Evolutionary conservation across 1,140 invertebrate species (phyloP), one percentile per base, ranked within the genome.

Genomic region (Temnothorax nylanderi): DNA sequence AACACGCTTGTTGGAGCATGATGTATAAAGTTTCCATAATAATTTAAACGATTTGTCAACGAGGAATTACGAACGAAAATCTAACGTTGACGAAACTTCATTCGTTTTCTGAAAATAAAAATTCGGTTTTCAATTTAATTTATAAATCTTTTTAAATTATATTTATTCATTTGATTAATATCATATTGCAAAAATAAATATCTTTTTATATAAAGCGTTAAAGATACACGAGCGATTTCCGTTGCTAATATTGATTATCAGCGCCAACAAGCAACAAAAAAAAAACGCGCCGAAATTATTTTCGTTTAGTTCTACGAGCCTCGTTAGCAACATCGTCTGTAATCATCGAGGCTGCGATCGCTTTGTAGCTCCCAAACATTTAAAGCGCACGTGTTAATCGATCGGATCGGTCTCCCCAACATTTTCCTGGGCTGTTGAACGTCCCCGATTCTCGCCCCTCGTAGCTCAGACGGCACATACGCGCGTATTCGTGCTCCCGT

Each of bases 321-420:
- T 81, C 49, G 78, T 81, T 81, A 81, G 77, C 32, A 54, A 72
- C 21, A 56, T 72, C 37, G 78, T 7, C 26, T 81, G 65, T 72
- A 37, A 81, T 81, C 49, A 56, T 71, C 77, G 58, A 64, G 58
- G 16, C 72, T 60, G 34, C 72, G 34, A 75, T 58, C 16, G 69
- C 78, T 81, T 81, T 81, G 65, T 72, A 72, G 78, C 67, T 72
- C 65, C 49, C 78, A 81, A 80, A 81, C 47, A 81, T 81, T 81
- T 81, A 81, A 81, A 81, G 65, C 49, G 65, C 78, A 72, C 78
- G 64, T 81, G 78, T 81, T 81, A 81, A 81, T 81, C 78, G 78
- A 81, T 81, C 37, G 78, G 5, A 44, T 81, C 78, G 78, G 49
- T 56, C 78, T 41, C 78, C 78, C 65, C 65, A 56, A 56, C 78